phyloP scores from a whole-genome alignment of 2,888 invertebrate genomes.

The Eudemis profundana region DNA sequence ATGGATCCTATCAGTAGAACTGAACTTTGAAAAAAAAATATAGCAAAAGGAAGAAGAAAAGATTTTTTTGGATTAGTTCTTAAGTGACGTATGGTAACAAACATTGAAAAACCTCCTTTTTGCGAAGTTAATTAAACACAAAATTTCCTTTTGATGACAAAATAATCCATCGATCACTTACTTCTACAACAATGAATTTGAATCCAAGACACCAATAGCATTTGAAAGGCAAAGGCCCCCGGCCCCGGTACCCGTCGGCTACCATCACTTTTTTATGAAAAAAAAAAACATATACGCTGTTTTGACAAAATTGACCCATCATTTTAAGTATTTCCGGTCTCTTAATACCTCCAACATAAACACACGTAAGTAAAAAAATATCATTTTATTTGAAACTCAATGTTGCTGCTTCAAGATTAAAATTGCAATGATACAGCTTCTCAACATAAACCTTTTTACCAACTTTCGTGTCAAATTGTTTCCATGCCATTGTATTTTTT shows the following conservation, averaged over 20 bases:
- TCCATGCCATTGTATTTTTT: constrained; percentile 15
- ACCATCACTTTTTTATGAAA: constrained; percentile 4
- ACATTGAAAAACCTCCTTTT: no score
- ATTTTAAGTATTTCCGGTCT: constrained; percentile 32
- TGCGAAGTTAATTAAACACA: no score
- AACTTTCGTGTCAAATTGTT: constrained; percentile 9
- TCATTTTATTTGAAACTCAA: background rate
- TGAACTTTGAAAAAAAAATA: no score
- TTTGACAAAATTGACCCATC: constrained; percentile 26
- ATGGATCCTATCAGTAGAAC: no score
- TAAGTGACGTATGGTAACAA: no score
- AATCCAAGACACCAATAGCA: no score
- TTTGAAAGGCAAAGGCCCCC: background rate
- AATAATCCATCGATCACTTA: no score
- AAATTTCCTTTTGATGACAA: no score
- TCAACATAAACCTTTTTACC: constrained; percentile 10
- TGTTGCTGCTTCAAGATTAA: constrained; percentile 1
- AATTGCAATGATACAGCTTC: background rate
- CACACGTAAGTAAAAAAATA: background rate
- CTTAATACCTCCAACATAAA: background rate
- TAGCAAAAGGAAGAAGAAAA: no score
- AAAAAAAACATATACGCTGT: constrained; percentile 4
- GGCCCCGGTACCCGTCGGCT: background rate
- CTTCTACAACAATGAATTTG: no score
- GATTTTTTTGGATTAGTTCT: no score